Evolutionary conservation across 2,888 invertebrate species (phyloP).

Genomic region (Eupsilia transversa): DNA sequence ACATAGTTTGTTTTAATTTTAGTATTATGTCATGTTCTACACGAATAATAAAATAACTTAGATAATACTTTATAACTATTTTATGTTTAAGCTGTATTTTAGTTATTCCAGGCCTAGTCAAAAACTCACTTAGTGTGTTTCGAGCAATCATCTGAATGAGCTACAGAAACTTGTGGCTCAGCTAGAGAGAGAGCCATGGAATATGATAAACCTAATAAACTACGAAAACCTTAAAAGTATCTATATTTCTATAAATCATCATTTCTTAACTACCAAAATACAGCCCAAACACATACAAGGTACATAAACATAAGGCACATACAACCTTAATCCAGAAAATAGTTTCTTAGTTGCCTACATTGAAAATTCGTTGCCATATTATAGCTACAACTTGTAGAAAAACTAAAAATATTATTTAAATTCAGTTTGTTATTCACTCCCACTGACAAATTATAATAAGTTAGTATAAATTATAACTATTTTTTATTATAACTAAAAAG

Average conservation of each 20-base stretch:
- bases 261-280: conserved; percentile 33
- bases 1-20: conserved; percentile 30
- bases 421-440: conserved; percentile 16
- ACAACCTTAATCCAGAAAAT: conserved; percentile 42
- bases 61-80: conserved; percentile 44
- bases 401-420: conserved; percentile 14
- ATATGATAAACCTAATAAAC: background rate
- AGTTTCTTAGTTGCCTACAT: conserved; percentile 42
- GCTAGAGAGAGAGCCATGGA: background rate
- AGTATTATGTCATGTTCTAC: conserved; percentile 74
- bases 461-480: conserved; percentile 26
- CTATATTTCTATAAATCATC: background rate
- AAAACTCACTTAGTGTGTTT: background rate
- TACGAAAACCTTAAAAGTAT: background rate
- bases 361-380: conserved; percentile 54
- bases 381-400: conserved; percentile 27
- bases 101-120: background rate
- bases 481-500: conserved; percentile 15
- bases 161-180: background rate
- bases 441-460: conserved; percentile 36
- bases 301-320: conserved; percentile 74
- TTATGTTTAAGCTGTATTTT: conserved; percentile 36
- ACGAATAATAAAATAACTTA: conserved; percentile 65
- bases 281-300: conserved; percentile 50
- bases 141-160: background rate